Conservation (phyloP, 2,888 invertebrate genomes). For the Himalopsyche japonica region DNA sequence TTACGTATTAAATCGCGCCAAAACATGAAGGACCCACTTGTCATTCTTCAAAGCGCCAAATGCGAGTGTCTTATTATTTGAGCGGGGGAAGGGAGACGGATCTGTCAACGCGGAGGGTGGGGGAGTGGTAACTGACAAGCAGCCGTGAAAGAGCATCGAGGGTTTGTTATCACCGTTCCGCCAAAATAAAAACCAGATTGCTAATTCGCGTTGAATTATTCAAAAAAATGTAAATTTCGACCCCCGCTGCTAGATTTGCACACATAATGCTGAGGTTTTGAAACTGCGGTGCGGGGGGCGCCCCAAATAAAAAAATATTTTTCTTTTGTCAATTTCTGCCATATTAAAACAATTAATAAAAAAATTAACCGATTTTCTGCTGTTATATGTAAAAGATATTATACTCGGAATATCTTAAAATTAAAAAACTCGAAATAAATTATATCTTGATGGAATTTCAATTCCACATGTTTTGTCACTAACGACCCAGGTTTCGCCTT, state of each 20-base stretch:
- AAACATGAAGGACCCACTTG: background rate
- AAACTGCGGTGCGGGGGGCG: background rate
- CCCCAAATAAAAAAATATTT: background rate
- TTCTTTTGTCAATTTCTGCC: too few species aligned
- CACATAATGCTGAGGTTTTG: background rate
- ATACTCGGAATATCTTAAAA: too few species aligned
- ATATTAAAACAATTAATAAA: too few species aligned
- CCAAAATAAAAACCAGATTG: conserved; percentile 29
- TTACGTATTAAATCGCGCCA: background rate
- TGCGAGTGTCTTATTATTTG: background rate
- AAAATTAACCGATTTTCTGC: too few species aligned
- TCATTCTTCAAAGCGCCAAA: background rate
- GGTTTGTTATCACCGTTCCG: background rate
- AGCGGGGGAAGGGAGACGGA: background rate
- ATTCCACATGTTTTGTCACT: too few species aligned
- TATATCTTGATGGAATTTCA: too few species aligned
- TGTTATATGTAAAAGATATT: too few species aligned
- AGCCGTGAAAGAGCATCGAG: background rate
- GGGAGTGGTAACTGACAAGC: background rate
- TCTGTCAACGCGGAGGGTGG: background rate
- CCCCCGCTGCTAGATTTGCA: conserved; percentile 30
- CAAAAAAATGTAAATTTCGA: conserved; percentile 38
- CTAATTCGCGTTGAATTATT: conserved; percentile 39
- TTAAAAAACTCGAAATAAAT: too few species aligned
- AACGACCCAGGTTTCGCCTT: too few species aligned